phyloP scores from a whole-genome alignment of 2,888 invertebrate species.

The Pammene aurita region DNA sequence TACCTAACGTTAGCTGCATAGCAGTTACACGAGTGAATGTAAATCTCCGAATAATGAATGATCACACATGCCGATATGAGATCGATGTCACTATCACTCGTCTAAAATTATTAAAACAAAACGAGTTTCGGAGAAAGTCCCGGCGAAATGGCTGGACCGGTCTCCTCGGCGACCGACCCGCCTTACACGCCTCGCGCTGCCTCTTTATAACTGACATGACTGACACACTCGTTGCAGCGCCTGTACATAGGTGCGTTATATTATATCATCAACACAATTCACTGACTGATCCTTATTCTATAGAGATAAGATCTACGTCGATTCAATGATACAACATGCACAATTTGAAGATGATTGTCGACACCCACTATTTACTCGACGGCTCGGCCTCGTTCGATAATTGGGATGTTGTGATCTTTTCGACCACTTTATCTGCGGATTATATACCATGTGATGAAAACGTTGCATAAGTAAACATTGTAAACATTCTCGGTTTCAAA shows the following conservation, averaged over 20 bases:
- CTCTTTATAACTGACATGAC: neutral
- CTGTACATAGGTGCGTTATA: neutral
- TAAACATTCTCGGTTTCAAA: neutral
- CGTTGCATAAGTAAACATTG: conserved; percentile 24
- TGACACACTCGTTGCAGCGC: conserved; percentile 2
- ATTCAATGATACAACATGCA: conserved; percentile 15
- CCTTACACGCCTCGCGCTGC: neutral
- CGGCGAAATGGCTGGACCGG: conserved; percentile 16
- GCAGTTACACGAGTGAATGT: conserved; percentile 8
- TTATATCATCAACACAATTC: neutral
- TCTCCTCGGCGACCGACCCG: neutral
- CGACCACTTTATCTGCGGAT: conserved; percentile 18
- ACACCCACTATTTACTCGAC: neutral
- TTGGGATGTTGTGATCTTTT: conserved; percentile 11
- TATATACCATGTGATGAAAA: conserved; percentile 27
- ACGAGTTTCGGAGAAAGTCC: conserved; percentile 28
- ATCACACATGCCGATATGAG: conserved; percentile 19
- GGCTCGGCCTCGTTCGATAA: conserved; percentile 23
- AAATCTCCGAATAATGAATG: conserved; percentile 17
- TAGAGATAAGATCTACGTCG: neutral
- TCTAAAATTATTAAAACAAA: conserved; percentile 8
- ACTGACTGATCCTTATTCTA: neutral
- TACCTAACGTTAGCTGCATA: conserved; percentile 4
- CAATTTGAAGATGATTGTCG: conserved; percentile 29
- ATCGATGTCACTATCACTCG: conserved; percentile 18